A percentile compares a stretch with the other conserved stretches of the same genome.
Evolutionary conservation across 2,888 invertebrate species (phyloP).

Genomic region (Hypsopygia costalis): DNA sequence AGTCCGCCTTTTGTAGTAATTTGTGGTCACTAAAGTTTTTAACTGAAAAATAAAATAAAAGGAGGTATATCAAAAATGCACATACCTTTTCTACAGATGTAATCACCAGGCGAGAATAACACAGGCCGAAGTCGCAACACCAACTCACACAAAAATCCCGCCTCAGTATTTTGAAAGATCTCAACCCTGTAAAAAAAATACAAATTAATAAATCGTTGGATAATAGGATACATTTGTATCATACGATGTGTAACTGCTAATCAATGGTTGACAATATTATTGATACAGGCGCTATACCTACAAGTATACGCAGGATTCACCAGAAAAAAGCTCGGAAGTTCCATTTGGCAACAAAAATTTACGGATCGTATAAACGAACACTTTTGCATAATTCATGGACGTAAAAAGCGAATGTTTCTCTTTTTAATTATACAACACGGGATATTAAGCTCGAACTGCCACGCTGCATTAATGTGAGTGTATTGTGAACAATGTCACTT

Average conservation of each 20-base stretch:
- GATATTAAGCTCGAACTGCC: constrained; percentile 67
- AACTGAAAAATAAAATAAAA: too few relatives aligned
- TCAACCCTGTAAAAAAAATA: constrained; percentile 84
- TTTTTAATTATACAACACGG: constrained; percentile 78
- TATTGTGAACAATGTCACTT: constrained; percentile 11
- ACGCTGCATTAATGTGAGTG: constrained; percentile 47
- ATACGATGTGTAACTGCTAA: too few relatives aligned
- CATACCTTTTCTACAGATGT: constrained; percentile 98
- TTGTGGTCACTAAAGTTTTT: too few relatives aligned
- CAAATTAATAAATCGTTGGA: too few relatives aligned
- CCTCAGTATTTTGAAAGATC: constrained; percentile 99
- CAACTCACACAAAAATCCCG: constrained; percentile 98
- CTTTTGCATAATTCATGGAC: constrained; percentile 77
- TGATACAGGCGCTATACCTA: constrained; percentile 20
- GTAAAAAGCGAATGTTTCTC: constrained; percentile 75
- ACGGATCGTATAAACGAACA: constrained; percentile 73
- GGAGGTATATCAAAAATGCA: too few relatives aligned
- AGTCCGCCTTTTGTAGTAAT: too few relatives aligned
- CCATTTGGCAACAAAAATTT: constrained; percentile 67
- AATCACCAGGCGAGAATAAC: constrained; percentile 98
- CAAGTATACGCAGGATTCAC: constrained; percentile 34
- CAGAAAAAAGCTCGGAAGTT: constrained; percentile 45
- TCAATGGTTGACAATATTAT: constrained; percentile 20
- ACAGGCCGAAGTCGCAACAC: constrained; percentile 97
- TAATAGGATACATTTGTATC: too few relatives aligned